Base-by-base conservation (phyloP, 2,797 vertebrate genomes). In the Hoplostethus mediterraneus region DNA sequence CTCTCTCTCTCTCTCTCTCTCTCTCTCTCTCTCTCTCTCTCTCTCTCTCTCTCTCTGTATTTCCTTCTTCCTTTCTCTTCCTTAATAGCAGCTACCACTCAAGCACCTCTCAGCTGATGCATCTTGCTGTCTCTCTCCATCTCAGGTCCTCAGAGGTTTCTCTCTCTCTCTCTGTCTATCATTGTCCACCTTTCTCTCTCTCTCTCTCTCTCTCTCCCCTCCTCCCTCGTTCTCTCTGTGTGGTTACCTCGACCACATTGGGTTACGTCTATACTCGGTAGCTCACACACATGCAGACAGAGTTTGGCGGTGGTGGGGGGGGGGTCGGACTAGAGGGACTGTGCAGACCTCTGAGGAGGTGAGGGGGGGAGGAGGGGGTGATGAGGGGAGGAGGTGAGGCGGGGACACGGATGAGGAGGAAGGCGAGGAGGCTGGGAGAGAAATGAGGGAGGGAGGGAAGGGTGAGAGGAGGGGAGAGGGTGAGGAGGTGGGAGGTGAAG, bases 121-220 rank as follows among this genome's bases (percentile, higher is more conserved):
- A 45, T 17, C 49, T 52, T 16, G 21, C 49, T 52, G 4, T 16
- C 49, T 17, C n/a, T 16, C 54, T 77, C 71, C 63, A 58, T 71
- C 62, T 71, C 42, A 51, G 14, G 21, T 21, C 21, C 21, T 21
- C 21, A 21, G 21, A 21, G 21, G 21, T 49, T 42, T 33, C 53
- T 56, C 52, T 38, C 52, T 38, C 52, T 77, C 71, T 54, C 72
- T 76, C 56, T 42, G 5, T 69, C 12, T 13, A 2, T 53, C 75
- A 45, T 69, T 55, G 40, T 17, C 40, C 33, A 33, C 33, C 33
- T 4, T 28, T 9, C 64, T 55, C 16, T 17, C 31, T 33, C 3
- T 33, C 31, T 10, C 33, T 4, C 21, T 9, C 64, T 55, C 16
- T 17, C 31, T 33, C 3, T 33, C 31, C 6, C 6, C 6, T 6